Conservation (phyloP, 2,888 invertebrate genomes). For the Meloe dianella region DNA sequence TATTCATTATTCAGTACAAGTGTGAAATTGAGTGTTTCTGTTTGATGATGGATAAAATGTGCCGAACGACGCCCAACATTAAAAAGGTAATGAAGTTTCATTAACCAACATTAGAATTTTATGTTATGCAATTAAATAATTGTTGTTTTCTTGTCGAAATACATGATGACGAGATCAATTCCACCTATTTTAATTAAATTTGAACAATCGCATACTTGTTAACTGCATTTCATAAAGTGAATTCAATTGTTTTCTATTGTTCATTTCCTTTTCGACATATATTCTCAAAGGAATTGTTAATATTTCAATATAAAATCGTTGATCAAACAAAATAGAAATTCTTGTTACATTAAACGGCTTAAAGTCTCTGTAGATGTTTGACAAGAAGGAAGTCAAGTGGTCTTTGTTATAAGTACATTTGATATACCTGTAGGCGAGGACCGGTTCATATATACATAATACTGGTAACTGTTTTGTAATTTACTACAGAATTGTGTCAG, state of each 20-base stretch:
- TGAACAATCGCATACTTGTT: not conserved
- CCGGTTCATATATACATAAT: not conserved
- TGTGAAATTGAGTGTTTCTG: not conserved
- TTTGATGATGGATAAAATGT: not conserved
- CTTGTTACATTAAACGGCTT: not conserved
- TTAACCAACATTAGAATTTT: not conserved
- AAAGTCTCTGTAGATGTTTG: not conserved
- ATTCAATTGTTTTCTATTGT: not conserved
- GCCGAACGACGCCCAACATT: not conserved
- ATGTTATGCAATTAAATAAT: not conserved
- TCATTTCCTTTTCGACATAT: not conserved
- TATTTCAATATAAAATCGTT: not conserved
- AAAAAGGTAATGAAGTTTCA: not conserved
- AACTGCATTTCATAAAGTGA: not conserved
- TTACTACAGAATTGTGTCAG: not conserved
- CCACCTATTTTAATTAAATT: not conserved
- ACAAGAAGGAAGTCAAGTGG: not conserved
- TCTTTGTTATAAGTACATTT: not conserved
- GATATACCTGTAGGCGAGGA: slow-evolving; percentile 2
- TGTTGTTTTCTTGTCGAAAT: not conserved
- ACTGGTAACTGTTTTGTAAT: not conserved
- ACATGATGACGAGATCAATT: not conserved
- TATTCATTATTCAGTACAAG: not conserved
- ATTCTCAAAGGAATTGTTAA: not conserved
- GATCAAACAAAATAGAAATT: not conserved